Percentiles rank a stretch among this genome's conserved stretches.
Conservation (phyloP, 2,113 vertebrate genomes). For the Datnioides undecimradiatus region DNA sequence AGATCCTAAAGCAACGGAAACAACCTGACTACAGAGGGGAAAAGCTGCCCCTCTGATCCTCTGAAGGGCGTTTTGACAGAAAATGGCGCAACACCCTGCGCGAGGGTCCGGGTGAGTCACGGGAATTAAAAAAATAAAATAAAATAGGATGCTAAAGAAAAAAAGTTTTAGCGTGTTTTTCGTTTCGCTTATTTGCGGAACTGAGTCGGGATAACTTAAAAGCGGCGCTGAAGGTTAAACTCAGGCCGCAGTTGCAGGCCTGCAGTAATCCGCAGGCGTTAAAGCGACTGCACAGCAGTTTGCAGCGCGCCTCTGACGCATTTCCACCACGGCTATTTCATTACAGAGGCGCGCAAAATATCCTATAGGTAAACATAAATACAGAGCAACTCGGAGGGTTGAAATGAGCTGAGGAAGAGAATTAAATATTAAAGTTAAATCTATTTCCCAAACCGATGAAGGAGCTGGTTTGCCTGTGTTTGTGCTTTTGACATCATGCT, state of each 20-base stretch:
- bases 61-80: conserved; percentile 52
- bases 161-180: background rate
- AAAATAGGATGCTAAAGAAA: fast-evolving
- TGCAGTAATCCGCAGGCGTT: conserved; percentile 58
- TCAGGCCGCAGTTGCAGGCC: conserved; percentile 49
- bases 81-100: conserved; percentile 46
- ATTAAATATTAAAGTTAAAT: background rate
- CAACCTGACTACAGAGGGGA: fast-evolving
- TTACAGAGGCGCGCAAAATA: too few relatives aligned
- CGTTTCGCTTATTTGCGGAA: background rate
- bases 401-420: fast-evolving
- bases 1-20: background rate
- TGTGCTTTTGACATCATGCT: background rate
- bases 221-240: conserved; percentile 16
- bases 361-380: too few relatives aligned
- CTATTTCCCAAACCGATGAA: background rate
- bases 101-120: background rate
- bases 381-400: too few relatives aligned
- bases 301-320: background rate
- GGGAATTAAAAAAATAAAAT: fast-evolving
- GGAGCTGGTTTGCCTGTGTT: background rate
- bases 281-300: background rate
- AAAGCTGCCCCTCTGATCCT: background rate
- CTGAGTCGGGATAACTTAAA: background rate
- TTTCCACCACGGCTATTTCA: background rate